Evolutionary conservation across 2,797 vertebrate species (phyloP), one percentile per base, ranked within the genome.

Genomic region (Peromyscus aztecus): DNA sequence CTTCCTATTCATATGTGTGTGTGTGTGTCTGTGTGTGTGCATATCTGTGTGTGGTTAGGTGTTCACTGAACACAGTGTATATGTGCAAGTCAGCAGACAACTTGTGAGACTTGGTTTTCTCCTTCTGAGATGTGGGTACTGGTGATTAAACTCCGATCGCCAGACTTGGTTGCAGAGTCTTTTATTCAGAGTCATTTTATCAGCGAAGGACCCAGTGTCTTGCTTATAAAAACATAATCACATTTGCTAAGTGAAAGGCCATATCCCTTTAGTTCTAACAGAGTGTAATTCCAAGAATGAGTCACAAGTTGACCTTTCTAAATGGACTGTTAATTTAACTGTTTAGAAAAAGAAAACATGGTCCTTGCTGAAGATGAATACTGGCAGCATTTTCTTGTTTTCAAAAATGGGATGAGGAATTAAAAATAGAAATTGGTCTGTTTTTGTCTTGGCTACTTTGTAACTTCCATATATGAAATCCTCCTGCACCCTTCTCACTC

Each of bases 231-330:
- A 83, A 49, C 11, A 75, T 29, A 14, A 57, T 76, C 52, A 37
- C 3, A 59, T 23, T 59, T 93, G 67, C 24, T 49, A 59, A 59
- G 67, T 65, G 23, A 52, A 49, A 81, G 29, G 9, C 5, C 31
- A 8, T 16, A 21, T 76, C 59, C 55, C n/a, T 90, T 86, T 96
- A 61, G 78, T 93, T 71, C 23, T 34, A 52, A 46, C 46, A 55
- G 13, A 63, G 4, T 81, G 1, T 91, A 83, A 92, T 91, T 96
- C 31, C 55, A 95, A 73, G 29, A 80, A 40, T 6, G 76, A 88
- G 43, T 89, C 34, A 67, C 37, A 92, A 86, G 43, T 89, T 94
- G 55, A 82, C 76, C 92, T 97, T 94, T 89, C 23, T 75, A 34
- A 87, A 85, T 78, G 19, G 2, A 46, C n/a, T 16, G 78, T 75